These are phyloP conservation scores for Phaenicophaeus curvirostris DNA, from an alignment of 2,797 vertebrate genomes.

Conservation along the genomic window DNA sequence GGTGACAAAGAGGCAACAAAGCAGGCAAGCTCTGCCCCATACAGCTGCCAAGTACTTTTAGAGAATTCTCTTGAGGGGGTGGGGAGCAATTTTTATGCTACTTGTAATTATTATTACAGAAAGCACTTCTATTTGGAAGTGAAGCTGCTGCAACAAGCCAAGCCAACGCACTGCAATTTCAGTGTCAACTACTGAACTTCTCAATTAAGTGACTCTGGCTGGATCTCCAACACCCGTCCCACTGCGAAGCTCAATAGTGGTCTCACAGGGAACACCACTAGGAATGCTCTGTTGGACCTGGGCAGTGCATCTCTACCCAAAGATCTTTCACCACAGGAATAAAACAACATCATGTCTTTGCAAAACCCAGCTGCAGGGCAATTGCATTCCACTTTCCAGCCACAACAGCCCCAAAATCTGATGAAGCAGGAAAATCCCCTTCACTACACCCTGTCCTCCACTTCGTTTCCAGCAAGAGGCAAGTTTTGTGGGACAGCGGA, in stretches of 20 bases:
- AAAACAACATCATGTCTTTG: neutral
- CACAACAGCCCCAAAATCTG: neutral
- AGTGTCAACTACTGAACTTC: neutral
- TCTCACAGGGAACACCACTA: neutral
- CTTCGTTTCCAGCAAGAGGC: neutral
- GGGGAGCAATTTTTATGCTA: neutral
- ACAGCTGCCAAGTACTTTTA: neutral
- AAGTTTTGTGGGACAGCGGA: neutral
- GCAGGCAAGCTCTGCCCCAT: neutral
- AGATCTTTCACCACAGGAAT: neutral
- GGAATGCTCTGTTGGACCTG: neutral
- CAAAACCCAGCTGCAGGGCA: neutral
- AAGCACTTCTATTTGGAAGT: neutral
- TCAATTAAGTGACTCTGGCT: neutral
- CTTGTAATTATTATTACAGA: neutral
- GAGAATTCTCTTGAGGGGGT: accelerated
- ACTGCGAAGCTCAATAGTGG: neutral
- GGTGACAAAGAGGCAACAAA: neutral
- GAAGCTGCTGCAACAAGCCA: neutral
- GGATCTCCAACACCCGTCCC: neutral
- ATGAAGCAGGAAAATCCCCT: neutral
- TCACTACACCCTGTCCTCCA: neutral
- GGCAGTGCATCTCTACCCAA: neutral
- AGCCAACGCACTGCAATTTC: neutral
- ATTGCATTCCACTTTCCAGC: neutral